These are phyloP conservation scores for Sylvilagus bachmani DNA, from an alignment of 2,113 vertebrate genomes.

Conservation along the genomic window DNA sequence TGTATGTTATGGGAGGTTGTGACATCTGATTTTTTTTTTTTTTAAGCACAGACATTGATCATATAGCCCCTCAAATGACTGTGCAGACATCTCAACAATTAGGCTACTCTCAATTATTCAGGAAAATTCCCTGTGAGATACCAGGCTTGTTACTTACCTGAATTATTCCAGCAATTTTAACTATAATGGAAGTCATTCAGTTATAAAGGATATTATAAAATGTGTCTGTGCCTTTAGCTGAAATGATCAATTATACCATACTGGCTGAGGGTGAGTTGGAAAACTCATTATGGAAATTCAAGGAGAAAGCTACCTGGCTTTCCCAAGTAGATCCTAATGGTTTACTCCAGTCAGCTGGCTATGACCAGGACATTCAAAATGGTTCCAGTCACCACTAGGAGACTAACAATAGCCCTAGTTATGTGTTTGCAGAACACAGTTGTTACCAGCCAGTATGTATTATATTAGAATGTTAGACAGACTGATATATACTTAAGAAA, in stretches of 20 bases:
- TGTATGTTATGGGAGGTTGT: background rate
- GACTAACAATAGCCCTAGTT: background rate
- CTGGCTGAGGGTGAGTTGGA: background rate
- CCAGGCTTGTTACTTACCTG: background rate
- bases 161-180: background rate
- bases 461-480: background rate
- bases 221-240: background rate
- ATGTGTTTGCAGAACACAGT: background rate
- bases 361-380: background rate
- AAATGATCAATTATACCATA: background rate
- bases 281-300: background rate
- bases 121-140: background rate
- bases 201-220: background rate
- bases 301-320: background rate
- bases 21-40: too few relatives aligned
- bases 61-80: background rate
- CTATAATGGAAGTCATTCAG: background rate
- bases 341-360: background rate
- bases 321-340: background rate
- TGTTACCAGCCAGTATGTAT: background rate
- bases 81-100: background rate
- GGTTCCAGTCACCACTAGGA: background rate
- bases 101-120: background rate
- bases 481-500: background rate
- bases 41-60: too few relatives aligned